A percentile compares a stretch with the other conserved stretches of the same genome.
Evolutionary conservation across 2,888 invertebrate species (phyloP).

Genomic region (Acrobasis suavella): DNA sequence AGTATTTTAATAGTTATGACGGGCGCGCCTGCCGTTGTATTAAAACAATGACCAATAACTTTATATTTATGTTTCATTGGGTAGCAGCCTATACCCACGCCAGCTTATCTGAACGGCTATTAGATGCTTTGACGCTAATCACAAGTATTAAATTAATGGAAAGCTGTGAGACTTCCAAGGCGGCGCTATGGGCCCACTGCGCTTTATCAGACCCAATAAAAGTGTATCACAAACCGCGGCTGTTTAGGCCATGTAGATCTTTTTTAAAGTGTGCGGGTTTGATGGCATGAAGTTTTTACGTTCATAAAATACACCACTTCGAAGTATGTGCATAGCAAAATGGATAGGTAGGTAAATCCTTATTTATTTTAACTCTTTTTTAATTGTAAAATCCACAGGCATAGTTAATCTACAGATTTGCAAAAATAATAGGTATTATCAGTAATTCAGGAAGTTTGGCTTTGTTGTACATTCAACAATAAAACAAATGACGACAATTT

Average conservation of each 20-base stretch:
- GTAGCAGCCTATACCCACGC: conserved; percentile 43
- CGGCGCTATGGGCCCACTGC: neutral
- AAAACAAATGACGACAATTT: conserved; percentile 51
- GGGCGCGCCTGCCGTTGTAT: conserved; percentile 58
- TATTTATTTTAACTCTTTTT: too few relatives aligned
- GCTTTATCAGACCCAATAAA: conserved; percentile 16
- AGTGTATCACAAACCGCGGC: conserved; percentile 16
- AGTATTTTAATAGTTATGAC: conserved; percentile 65
- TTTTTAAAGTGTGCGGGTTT: neutral
- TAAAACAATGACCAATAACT: conserved; percentile 79
- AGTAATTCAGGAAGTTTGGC: conserved; percentile 54
- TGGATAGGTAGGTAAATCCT: too few relatives aligned
- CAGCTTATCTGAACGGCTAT: conserved; percentile 46
- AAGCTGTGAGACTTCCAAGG: conserved; percentile 25
- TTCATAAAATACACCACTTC: too few relatives aligned
- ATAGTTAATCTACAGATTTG: neutral
- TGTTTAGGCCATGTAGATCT: neutral
- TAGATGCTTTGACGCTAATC: conserved; percentile 35
- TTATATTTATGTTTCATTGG: conserved; percentile 68
- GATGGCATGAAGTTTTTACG: too few relatives aligned
- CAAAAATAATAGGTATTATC: conserved; percentile 45
- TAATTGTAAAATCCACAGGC: too few relatives aligned
- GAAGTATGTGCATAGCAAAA: too few relatives aligned
- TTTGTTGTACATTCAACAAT: conserved; percentile 66
- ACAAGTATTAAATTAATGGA: conserved; percentile 34